Evolutionary conservation across 2,113 vertebrate species (phyloP), one percentile per base, ranked within the genome.

Genomic region (Zeus faber): DNA sequence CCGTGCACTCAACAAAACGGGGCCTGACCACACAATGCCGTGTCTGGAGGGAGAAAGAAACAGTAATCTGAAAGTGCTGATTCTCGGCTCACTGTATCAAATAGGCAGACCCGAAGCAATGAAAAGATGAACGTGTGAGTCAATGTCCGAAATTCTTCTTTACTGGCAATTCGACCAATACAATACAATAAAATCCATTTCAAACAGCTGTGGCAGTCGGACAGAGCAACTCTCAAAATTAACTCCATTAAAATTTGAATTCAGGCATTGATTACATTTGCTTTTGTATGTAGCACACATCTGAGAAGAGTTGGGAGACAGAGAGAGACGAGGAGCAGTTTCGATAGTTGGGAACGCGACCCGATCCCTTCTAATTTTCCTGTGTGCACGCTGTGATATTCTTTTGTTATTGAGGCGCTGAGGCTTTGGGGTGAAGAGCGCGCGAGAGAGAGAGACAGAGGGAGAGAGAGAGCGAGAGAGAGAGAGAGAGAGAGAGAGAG

Each of bases 1-100:
- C 37, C 20, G 56, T 4, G 55, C 40, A 29, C 31, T 20, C 23
- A 27, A 25, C 5, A 40, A 24, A 49, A 49, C 10, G 17, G 2
- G 23, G 14, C 26, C 23, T n/a, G 11, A 41, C 20, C 21, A 45
- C n/a, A 31, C 27, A 48, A 50, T 21, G 23, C 35, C 3, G 26
- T 50, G 23, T 39, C 33, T n/a, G n/a, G 4, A n/a, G 54, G 21
- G 33, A 17, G 7, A 23, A 35, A 22, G 48, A 58, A 48, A n/a
- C 9, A 44, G n/a, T 18, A 47, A 37, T 59, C 47, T n/a, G n/a
- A 5, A 50, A 23, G 33, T 21, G 35, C 23, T 50, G 37, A 58
- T 14, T 48, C 44, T 39, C 25, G 16, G 56, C 16, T 7, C 39
- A 24, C 20, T 16, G 40, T 35, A 50, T 18, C 49, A 50, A 59